Conservation (phyloP, 2,888 invertebrate genomes). For the Griposia aprilina region DNA sequence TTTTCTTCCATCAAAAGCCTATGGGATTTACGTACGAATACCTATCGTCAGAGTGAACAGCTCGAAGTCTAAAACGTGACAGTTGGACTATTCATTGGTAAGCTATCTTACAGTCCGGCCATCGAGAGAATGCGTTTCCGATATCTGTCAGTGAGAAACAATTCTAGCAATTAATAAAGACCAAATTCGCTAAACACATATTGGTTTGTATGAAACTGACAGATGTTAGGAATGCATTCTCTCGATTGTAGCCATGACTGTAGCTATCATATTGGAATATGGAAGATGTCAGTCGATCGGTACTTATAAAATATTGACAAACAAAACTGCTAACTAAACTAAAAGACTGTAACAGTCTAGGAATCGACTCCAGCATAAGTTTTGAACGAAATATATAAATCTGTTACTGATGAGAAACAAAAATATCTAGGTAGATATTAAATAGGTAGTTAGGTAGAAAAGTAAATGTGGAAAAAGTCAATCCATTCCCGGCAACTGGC, state of each 20-base stretch:
- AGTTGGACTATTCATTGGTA: not conserved
- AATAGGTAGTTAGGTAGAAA: not conserved
- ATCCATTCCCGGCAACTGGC: slow-evolving; percentile 15
- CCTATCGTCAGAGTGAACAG: not conserved
- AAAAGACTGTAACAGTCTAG: no score
- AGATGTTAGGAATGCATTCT: no score
- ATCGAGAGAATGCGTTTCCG: no score
- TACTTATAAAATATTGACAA: not conserved
- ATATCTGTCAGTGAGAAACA: no score
- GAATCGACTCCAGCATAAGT: no score
- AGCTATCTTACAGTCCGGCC: not conserved
- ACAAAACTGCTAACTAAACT: no score
- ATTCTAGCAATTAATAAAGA: no score
- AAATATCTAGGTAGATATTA: not conserved
- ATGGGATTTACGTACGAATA: not conserved
- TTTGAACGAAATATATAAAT: not conserved
- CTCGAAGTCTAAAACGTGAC: not conserved
- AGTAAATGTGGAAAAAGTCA: slow-evolving; percentile 14
- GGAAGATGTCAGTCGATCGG: no score
- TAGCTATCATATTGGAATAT: not conserved
- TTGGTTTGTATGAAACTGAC: no score
- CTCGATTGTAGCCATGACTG: no score
- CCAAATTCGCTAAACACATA: no score
- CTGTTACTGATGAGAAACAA: not conserved
- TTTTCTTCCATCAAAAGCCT: not conserved